Evolutionary conservation across 2,113 vertebrate species (phyloP).

Genomic region (Muntiacus muntjak): DNA sequence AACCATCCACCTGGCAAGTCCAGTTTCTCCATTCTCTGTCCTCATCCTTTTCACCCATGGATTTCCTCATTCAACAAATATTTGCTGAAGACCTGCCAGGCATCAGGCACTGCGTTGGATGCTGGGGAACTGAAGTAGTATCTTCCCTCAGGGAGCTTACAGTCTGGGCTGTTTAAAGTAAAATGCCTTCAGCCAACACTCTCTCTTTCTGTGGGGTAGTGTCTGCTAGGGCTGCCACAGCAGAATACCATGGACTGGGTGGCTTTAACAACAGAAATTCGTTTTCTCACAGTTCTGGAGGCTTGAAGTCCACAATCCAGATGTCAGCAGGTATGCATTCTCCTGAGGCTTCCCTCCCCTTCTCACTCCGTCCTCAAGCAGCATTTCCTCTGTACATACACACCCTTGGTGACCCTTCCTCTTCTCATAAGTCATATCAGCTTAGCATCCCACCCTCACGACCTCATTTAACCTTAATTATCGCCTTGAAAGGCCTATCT

Average conservation of each 20-base stretch:
- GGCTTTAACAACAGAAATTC: neutral
- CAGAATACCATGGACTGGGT: neutral
- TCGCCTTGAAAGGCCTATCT: neutral
- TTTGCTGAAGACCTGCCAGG: neutral
- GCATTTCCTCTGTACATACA: neutral
- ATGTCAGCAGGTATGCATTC: neutral
- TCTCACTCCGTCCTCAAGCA: rapidly evolving
- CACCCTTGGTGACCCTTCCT: neutral
- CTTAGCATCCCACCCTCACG: neutral
- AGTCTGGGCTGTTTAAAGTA: neutral
- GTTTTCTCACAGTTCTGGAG: neutral
- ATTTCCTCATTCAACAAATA: neutral
- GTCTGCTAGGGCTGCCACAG: neutral
- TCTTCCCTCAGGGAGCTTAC: neutral
- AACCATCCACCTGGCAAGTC: neutral
- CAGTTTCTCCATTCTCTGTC: neutral
- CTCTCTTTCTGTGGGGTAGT: neutral
- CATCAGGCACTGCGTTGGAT: neutral
- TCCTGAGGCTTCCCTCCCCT: neutral
- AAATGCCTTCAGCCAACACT: neutral
- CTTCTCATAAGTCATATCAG: neutral
- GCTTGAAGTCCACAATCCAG: neutral
- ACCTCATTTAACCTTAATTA: neutral
- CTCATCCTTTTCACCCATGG: neutral
- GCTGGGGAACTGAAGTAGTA: neutral